Evolutionary conservation across 2,888 invertebrate genomes (phyloP), one percentile per base, ranked within the genome.

Genomic region (Drosophila mimica): DNA sequence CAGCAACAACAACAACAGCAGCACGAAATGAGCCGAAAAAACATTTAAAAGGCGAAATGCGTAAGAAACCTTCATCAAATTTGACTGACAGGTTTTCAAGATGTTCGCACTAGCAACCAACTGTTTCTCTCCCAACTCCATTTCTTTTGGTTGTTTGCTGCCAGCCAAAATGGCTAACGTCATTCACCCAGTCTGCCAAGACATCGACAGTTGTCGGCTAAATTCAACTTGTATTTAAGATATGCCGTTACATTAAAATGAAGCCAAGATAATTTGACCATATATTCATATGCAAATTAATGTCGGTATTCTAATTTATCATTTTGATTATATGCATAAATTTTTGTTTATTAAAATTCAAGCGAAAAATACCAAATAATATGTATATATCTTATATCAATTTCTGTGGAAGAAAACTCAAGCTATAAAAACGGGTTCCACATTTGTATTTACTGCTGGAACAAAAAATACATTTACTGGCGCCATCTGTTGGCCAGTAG

Each of bases 61-160:
- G 82, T 83, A 79, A 76, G 77, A 76, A 86, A 92, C 92, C 92
- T 92, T 90, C 90, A 89, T 92, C 92, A 92, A 92, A 90, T 82
- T 84, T 83, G 89, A 89, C 85, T 88, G 93, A 92, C 93, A 92
- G 92, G 91, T 90, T 91, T 91, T 91, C 88, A 91, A 92, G 90
- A 92, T 88, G 92, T 91, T 92, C 91, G 89, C 92, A 92, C 90
- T 86, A 76, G 68, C 74, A 70, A 84, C 67, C 76, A 80, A 79
- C 64, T 83, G 72, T 46, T 46, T 54, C 43, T 65, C 61, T 36
- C 49, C 64, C 71, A 71, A 82, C 85, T 88, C 81, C 76, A 79
- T 79, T 89, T 67, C 78, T 48, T 64, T 58, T 79, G 13, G 54
- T 52, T 60, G 48, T 53, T 69, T 58, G 48, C 48, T 71, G 62